Conservation (phyloP, 2,113 vertebrate genomes). For the Ranitomeya imitator region DNA sequence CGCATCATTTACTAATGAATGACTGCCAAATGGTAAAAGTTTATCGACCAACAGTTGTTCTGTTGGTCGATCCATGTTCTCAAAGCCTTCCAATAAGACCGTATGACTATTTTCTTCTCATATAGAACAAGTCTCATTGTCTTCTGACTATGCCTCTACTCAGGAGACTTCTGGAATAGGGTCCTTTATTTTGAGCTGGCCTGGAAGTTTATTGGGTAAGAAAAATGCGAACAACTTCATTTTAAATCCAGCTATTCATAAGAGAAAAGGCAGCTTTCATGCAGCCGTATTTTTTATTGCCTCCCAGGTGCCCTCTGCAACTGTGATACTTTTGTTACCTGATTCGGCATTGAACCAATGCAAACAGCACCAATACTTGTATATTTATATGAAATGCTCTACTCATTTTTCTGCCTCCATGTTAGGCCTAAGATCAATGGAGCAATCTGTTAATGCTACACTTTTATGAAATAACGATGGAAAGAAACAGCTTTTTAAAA, state of each 20-base stretch:
- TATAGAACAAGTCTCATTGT: neutral
- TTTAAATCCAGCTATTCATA: slow-evolving; percentile 66
- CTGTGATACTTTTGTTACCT: slow-evolving; percentile 75
- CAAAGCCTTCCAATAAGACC: neutral
- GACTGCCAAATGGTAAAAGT: no score
- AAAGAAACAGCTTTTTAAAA: slow-evolving; percentile 68
- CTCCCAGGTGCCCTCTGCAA: slow-evolving; percentile 71
- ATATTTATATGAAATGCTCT: slow-evolving; percentile 67
- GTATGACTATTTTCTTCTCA: neutral
- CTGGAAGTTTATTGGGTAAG: slow-evolving; percentile 56
- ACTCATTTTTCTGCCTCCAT: slow-evolving; percentile 63
- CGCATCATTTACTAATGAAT: no score
- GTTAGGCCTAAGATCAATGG: slow-evolving; percentile 62
- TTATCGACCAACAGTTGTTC: no score
- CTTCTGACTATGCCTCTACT: slow-evolving; percentile 57
- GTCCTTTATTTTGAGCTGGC: slow-evolving; percentile 59
- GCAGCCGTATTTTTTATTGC: slow-evolving; percentile 52
- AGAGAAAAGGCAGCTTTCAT: slow-evolving; percentile 66
- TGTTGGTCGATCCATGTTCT: no score
- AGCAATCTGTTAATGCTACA: slow-evolving; percentile 67
- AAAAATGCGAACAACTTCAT: slow-evolving; percentile 46
- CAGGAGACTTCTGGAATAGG: slow-evolving; percentile 60
- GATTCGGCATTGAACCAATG: slow-evolving; percentile 67
- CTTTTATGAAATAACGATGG: slow-evolving; percentile 70
- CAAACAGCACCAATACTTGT: slow-evolving; percentile 70